These are phyloP conservation scores for Promerops cafer DNA, from an alignment of 2,113 vertebrate genomes.

Conservation along the genomic window DNA sequence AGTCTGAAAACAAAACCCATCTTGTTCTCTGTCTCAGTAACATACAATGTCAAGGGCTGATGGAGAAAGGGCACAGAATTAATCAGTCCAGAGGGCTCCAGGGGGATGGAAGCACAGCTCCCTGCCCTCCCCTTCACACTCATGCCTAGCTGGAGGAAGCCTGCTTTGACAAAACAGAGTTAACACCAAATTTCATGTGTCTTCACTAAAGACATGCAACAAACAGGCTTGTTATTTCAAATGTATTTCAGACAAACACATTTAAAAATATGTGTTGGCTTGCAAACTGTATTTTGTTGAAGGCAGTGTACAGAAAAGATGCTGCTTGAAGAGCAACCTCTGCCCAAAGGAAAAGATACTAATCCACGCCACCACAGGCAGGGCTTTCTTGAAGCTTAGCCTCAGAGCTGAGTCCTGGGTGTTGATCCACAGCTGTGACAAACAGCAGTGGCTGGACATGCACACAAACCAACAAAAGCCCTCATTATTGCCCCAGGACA, in stretches of 20 bases:
- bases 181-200: not conserved
- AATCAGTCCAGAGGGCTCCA: not conserved
- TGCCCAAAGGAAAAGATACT: not conserved
- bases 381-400: not conserved
- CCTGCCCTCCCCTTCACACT: not conserved
- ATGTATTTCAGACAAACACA: not conserved
- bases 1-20: not conserved
- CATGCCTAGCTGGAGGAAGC: not conserved
- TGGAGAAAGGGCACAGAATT: not conserved
- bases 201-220: not conserved
- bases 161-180: not conserved
- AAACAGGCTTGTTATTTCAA: not conserved
- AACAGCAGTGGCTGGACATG: not conserved
- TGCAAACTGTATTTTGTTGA: not conserved
- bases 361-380: accelerated
- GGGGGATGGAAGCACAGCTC: not conserved
- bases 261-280: not conserved
- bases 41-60: not conserved
- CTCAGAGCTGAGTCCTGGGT: not conserved
- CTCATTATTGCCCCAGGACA: not conserved
- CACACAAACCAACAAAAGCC: not conserved
- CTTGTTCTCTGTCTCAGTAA: not conserved
- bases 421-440: not conserved
- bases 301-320: not conserved
- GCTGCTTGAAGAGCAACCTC: not conserved